Evolutionary conservation across 1,140 invertebrate genomes (phyloP).

Genomic region (Eriosoma lanigerum): DNA sequence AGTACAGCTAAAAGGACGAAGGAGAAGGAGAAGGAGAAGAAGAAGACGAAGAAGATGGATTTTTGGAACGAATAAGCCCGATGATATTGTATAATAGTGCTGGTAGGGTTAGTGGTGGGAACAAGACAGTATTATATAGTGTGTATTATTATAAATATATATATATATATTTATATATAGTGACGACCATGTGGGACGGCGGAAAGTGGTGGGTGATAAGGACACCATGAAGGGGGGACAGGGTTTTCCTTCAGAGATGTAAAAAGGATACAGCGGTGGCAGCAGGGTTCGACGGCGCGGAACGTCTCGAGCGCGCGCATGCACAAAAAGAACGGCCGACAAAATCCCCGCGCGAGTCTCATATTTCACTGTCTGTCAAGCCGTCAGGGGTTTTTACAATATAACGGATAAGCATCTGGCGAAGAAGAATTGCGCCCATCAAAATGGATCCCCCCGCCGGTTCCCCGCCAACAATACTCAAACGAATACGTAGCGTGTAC

Average conservation of each 20-base stretch:
- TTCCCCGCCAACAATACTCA: neutral
- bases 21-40: neutral
- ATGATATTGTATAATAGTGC: neutral
- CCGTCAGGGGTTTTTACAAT: slow-evolving; percentile 51
- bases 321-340: slow-evolving; percentile 40
- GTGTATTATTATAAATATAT: neutral
- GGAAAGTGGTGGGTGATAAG: neutral
- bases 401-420: slow-evolving; percentile 49
- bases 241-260: slow-evolving; percentile 34
- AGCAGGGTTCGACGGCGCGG: slow-evolving; percentile 46
- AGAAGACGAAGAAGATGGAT: slow-evolving; percentile 46
- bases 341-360: slow-evolving; percentile 43
- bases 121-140: too few species aligned
- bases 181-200: neutral
- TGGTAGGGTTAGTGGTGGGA: neutral
- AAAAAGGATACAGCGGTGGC: slow-evolving; percentile 19
- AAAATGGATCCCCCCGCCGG: slow-evolving; percentile 21
- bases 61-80: slow-evolving; percentile 44
- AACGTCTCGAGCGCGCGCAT: slow-evolving; percentile 37
- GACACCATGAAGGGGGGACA: neutral
- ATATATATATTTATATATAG: neutral
- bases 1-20: neutral
- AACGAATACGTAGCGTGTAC: neutral
- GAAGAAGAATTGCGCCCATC: slow-evolving; percentile 50
- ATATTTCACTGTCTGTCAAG: slow-evolving; percentile 52